Evolutionary conservation across 2,888 invertebrate genomes (phyloP).

Genomic region (Oligia latruncula): DNA sequence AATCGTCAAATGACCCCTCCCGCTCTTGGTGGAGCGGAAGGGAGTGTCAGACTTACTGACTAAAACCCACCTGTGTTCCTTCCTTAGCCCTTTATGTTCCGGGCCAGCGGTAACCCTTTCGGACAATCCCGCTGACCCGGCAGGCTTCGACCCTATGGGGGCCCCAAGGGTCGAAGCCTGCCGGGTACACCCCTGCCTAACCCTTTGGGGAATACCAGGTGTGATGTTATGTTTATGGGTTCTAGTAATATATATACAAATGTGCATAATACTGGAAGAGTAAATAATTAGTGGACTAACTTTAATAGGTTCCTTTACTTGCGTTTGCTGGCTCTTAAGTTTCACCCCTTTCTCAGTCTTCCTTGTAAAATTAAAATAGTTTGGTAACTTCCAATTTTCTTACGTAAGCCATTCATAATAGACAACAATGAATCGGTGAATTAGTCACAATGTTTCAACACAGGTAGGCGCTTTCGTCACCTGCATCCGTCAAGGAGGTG

Average conservation of each 20-base stretch:
- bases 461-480: not conserved
- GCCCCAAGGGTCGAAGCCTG: too few species aligned
- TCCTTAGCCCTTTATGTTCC: too few species aligned
- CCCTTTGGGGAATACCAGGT: not conserved
- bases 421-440: slow-evolving; percentile 16
- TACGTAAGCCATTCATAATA: slow-evolving; percentile 8
- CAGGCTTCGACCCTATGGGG: too few species aligned
- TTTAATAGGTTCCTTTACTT: not conserved
- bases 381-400: slow-evolving; percentile 19
- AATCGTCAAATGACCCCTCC: too few species aligned
- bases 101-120: too few species aligned
- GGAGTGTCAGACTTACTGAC: too few species aligned
- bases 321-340: not conserved
- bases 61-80: too few species aligned
- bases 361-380: not conserved
- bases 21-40: too few species aligned
- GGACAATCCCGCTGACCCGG: too few species aligned
- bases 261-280: not conserved
- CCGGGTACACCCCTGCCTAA: too few species aligned
- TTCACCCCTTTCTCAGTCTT: not conserved
- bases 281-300: not conserved
- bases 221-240: not conserved
- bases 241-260: not conserved
- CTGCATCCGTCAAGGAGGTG: too few species aligned
- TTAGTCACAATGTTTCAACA: slow-evolving; percentile 20